phyloP scores from a whole-genome alignment of 2,888 invertebrate species.

The Drosophila leonis region DNA sequence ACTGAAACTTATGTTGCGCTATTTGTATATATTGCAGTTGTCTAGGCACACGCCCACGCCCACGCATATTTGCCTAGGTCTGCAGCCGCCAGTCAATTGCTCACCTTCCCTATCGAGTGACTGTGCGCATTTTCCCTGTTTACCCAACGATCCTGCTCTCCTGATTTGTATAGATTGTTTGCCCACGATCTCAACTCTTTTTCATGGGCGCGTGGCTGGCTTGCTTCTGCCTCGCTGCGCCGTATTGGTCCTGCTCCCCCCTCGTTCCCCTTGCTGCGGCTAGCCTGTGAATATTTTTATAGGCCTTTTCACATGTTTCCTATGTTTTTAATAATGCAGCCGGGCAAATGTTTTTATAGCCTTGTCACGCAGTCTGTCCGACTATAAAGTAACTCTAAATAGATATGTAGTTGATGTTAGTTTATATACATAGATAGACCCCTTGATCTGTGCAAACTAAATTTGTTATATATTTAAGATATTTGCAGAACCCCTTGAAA shows the following conservation, averaged over 20 bases:
- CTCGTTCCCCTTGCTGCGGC: too few relatives aligned
- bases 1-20: constrained; percentile 10
- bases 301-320: constrained; percentile 49
- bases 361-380: background rate
- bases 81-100: constrained; percentile 3
- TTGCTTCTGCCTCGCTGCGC: constrained; percentile 34
- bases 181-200: constrained; percentile 53
- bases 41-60: background rate
- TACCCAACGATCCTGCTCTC: constrained; percentile 33
- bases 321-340: constrained; percentile 15
- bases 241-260: background rate
- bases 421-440: background rate
- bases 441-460: too few relatives aligned
- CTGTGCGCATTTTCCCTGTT: constrained; percentile 49
- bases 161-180: constrained; percentile 54
- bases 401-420: background rate
- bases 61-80: constrained; percentile 6
- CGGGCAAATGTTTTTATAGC: background rate
- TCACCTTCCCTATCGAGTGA: constrained; percentile 27
- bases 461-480: too few relatives aligned
- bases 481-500: too few relatives aligned
- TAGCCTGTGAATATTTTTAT: constrained; percentile 67
- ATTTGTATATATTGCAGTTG: constrained; percentile 4
- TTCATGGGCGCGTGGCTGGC: constrained; percentile 60
- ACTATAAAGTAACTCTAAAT: background rate